phyloP scores from a whole-genome alignment of 2,888 invertebrate species.

The Bellardia pandia region DNA sequence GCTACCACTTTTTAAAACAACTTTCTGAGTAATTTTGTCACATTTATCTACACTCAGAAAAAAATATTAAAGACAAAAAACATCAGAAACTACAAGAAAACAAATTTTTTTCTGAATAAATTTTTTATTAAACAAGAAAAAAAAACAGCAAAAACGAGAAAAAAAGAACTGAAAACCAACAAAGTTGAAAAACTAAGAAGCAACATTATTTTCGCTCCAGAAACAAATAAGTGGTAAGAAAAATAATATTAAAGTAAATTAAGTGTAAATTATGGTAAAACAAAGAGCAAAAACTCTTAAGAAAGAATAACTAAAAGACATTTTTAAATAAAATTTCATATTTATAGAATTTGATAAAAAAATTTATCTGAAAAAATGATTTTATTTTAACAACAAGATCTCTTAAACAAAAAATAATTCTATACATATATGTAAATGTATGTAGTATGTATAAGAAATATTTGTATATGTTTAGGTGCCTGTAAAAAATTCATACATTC shows the following conservation, averaged over 20 bases:
- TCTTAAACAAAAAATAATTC: not conserved
- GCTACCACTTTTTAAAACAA: conserved; percentile 52
- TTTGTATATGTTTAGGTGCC: no score
- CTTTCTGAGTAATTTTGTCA: conserved; percentile 55
- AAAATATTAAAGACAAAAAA: not conserved
- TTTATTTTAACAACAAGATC: not conserved
- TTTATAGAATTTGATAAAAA: conserved; percentile 16
- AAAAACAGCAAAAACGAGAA: not conserved
- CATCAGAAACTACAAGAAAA: not conserved
- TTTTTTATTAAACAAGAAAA: not conserved
- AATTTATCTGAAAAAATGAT: not conserved
- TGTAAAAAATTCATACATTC: no score
- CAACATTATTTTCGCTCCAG: conserved; percentile 32
- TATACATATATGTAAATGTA: not conserved
- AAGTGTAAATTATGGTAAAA: conserved; percentile 57
- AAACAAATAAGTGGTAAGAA: conserved; percentile 42
- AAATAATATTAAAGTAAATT: conserved; percentile 56
- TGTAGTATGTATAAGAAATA: no score
- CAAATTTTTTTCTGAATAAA: conserved; percentile 31
- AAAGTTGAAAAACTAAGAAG: conserved; percentile 42
- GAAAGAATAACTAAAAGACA: not conserved
- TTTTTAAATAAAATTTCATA: conserved; percentile 8
- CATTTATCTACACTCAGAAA: conserved; percentile 49
- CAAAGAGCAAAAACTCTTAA: not conserved
- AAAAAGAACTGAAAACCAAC: no score